Conservation (phyloP, 1,140 invertebrate genomes). For the Hermatobates lingyangjiaoensis region DNA sequence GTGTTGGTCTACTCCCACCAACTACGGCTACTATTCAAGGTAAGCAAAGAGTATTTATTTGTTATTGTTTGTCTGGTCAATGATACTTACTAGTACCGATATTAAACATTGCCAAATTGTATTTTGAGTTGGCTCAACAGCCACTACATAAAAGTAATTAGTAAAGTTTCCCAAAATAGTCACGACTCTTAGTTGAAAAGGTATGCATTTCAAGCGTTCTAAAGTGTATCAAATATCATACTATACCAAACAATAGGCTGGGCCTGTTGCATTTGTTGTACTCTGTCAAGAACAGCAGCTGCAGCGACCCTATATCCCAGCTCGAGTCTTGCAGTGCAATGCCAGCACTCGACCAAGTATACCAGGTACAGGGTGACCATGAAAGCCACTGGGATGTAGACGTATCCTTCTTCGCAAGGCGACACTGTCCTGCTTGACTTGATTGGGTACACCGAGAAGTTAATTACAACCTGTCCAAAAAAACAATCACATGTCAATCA, state of each 20-base stretch:
- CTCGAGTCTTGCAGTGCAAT: conserved; percentile 46
- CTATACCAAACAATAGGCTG: conserved; percentile 53
- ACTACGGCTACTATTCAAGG: no score
- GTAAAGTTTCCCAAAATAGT: no score
- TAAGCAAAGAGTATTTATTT: no score
- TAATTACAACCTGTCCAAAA: conserved; percentile 33
- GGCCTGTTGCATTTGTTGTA: conserved; percentile 45
- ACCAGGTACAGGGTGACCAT: conserved; percentile 62
- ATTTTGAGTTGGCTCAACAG: no score
- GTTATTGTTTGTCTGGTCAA: no score
- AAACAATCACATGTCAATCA: background rate
- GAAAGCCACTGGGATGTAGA: conserved; percentile 67
- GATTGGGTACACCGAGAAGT: conserved; percentile 38
- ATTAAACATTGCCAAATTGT: no score
- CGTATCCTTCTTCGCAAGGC: conserved; percentile 68
- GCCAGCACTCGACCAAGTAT: conserved; percentile 72
- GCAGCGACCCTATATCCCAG: conserved; percentile 41
- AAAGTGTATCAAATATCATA: background rate
- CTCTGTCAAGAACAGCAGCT: conserved; percentile 41
- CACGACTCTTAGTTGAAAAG: no score
- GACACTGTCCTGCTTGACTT: conserved; percentile 41
- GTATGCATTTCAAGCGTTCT: no score
- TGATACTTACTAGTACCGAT: no score
- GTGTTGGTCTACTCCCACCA: no score
- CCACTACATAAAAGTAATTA: no score